Percentiles rank a stretch among this genome's conserved stretches.
Conservation (phyloP, 2,797 vertebrate species). For the Girardinus metallicus region DNA sequence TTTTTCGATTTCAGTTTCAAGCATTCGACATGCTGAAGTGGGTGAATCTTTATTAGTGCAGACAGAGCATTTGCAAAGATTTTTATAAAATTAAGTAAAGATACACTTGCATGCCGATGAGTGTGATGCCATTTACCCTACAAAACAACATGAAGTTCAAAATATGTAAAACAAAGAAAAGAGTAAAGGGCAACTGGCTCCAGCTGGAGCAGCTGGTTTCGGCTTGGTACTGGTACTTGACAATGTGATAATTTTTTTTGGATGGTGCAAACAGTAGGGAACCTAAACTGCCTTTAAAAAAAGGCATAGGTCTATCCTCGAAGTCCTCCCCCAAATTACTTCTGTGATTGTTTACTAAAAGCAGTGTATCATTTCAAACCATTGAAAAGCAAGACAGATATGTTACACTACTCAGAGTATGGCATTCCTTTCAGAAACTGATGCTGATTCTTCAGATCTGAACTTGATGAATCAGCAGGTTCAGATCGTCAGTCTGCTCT, state of each 20-base stretch:
- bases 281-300: neutral
- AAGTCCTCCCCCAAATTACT: neutral
- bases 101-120: neutral
- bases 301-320: neutral
- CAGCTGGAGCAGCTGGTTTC: neutral
- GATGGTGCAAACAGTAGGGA: neutral
- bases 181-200: neutral
- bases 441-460: neutral
- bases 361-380: neutral
- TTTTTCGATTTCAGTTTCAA: neutral
- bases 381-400: neutral
- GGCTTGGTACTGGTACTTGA: neutral
- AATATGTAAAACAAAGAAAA: neutral
- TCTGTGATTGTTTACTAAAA: neutral
- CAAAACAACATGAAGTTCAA: neutral
- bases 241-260: neutral
- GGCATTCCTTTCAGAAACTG: neutral
- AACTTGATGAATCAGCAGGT: neutral
- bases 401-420: neutral
- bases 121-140: neutral
- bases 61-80: neutral
- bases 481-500: neutral
- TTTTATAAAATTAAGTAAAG: neutral
- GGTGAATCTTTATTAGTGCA: neutral
- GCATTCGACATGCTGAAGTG: neutral